Evolutionary conservation across 1,140 invertebrate genomes (phyloP).

Genomic region (Portunus trituberculatus): DNA sequence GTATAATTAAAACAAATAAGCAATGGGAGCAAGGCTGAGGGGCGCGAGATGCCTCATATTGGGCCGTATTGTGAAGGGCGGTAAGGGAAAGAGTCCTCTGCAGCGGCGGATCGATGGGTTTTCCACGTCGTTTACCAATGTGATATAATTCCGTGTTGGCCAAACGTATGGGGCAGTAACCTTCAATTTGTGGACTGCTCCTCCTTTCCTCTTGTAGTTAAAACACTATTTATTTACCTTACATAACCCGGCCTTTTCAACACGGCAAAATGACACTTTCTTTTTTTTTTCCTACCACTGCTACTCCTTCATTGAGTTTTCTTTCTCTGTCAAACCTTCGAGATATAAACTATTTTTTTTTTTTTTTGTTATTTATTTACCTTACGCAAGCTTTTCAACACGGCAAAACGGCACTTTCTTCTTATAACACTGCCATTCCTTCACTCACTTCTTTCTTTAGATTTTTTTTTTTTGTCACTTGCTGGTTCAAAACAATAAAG

Average conservation of each 20-base stretch:
- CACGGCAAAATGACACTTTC: neutral
- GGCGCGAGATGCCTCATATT: neutral
- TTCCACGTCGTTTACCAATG: conserved; percentile 74
- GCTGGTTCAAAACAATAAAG: no score
- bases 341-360: no score
- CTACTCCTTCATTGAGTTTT: neutral
- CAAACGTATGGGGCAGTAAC: conserved; percentile 73
- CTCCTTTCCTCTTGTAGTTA: conserved; percentile 69
- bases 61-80: neutral
- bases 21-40: conserved; percentile 35
- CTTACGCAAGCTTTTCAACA: no score
- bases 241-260: neutral
- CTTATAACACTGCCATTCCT: no score
- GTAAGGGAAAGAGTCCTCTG: conserved; percentile 44
- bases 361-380: no score
- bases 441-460: no score
- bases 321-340: neutral
- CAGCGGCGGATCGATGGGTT: conserved; percentile 54
- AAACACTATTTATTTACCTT: conserved; percentile 70
- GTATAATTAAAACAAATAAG: conserved; percentile 75
- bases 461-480: no score
- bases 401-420: no score
- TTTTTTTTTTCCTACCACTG: neutral
- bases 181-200: conserved; percentile 73
- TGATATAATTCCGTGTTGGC: conserved; percentile 75